A percentile compares a stretch with the other conserved stretches of the same genome.
phyloP scores from a whole-genome alignment of 2,888 invertebrate species.

The Andrena hattorfiana region DNA sequence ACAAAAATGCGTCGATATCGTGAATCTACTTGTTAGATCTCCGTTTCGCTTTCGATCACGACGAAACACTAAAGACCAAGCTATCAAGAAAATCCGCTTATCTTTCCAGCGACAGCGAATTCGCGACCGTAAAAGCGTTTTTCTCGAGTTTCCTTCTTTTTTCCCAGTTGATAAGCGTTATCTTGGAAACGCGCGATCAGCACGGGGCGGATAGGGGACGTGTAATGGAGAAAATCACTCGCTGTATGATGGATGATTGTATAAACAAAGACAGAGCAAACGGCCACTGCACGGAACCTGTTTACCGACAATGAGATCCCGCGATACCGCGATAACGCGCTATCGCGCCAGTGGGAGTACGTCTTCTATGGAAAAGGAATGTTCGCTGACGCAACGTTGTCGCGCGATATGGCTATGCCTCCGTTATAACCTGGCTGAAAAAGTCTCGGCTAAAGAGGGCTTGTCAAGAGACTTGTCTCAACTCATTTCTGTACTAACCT shows the following conservation, averaged over 20 bases:
- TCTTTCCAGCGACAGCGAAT: background rate
- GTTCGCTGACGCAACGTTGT: slow-evolving; percentile 28
- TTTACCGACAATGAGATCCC: slow-evolving; percentile 37
- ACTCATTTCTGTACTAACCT: background rate
- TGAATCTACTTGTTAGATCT: background rate
- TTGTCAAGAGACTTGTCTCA: background rate
- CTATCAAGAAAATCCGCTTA: background rate
- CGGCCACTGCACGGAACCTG: slow-evolving; percentile 18
- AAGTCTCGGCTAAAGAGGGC: background rate
- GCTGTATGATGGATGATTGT: slow-evolving; percentile 18
- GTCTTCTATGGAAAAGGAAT: slow-evolving; percentile 1
- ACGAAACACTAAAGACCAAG: background rate
- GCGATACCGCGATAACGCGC: slow-evolving; percentile 53
- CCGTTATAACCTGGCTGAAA: background rate
- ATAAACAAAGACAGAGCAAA: slow-evolving; percentile 39
- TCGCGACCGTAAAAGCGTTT: slow-evolving; percentile 11
- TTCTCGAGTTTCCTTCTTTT: background rate
- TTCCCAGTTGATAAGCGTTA: slow-evolving; percentile 17
- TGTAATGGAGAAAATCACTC: slow-evolving; percentile 30
- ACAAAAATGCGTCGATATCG: background rate
- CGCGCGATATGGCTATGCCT: slow-evolving; percentile 1
- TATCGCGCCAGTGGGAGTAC: slow-evolving; percentile 19
- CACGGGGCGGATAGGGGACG: slow-evolving; percentile 17
- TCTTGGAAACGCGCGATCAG: background rate
- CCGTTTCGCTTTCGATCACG: background rate